A percentile compares a stretch with the other conserved stretches of the same genome.
Conservation (phyloP, 2,888 invertebrate genomes). For the Meteorus cinctellus region DNA sequence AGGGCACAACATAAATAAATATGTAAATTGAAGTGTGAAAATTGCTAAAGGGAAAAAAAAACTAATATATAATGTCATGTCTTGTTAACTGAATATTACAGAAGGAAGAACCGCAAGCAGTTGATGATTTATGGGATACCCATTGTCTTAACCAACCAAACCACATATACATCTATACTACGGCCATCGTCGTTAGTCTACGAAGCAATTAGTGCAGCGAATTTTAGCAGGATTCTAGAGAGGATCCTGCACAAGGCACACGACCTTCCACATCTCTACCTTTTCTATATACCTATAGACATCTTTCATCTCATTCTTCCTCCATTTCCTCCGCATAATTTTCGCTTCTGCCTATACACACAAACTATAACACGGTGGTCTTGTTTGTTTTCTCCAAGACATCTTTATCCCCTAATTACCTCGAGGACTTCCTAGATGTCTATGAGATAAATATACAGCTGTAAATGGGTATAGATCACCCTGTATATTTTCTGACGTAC, state of each 20-base stretch:
- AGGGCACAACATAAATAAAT: not conserved
- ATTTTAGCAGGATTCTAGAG: conserved; percentile 25
- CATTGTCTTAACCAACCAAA: conserved; percentile 17
- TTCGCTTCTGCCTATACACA: conserved; percentile 2
- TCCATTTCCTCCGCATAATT: conserved; percentile 1
- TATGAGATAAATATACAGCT: not conserved
- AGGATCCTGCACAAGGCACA: conserved; percentile 46
- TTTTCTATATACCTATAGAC: not conserved
- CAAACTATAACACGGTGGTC: conserved; percentile 10
- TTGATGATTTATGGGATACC: conserved; percentile 46
- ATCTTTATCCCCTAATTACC: conserved; percentile 56
- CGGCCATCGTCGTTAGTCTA: conserved; percentile 48
- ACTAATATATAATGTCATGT: conserved; percentile 12
- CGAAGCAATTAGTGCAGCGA: conserved; percentile 51
- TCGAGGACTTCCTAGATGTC: conserved; percentile 16
- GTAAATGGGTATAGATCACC: not conserved
- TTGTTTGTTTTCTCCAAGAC: conserved; percentile 41
- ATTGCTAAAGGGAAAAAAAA: conserved; percentile 26
- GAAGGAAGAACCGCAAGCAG: conserved; percentile 27
- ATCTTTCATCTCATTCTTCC: conserved; percentile 7
- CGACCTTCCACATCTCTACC: conserved; percentile 29
- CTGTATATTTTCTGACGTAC: not conserved
- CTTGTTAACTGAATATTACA: conserved; percentile 9
- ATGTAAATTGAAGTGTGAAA: conserved; percentile 22
- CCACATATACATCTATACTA: conserved; percentile 41